Evolutionary conservation across 1,140 invertebrate species (phyloP), one percentile per base, ranked within the genome.

Genomic region (Drosophila bocqueti): DNA sequence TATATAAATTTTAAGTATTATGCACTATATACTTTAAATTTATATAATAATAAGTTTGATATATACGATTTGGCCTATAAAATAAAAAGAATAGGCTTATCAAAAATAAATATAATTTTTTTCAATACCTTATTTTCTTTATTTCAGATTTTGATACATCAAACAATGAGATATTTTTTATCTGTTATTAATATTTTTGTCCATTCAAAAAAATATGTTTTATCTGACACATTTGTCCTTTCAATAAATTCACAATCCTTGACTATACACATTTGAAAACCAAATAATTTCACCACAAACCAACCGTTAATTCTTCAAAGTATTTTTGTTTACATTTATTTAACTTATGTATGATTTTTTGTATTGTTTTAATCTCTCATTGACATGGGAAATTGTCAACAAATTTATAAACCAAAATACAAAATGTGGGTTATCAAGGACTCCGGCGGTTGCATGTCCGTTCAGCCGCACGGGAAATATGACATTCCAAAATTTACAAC

Each of bases 401-500:
- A 18, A 58, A 21, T 58, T 21, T 58, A 11, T 57, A 50, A 45
- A 15, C 18, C 26, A 31, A 31, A 45, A 60, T 21, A 31, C 18
- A 24, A 18, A 40, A 52, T 26, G 16, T 61, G 15, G 16, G 29
- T 11, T 49, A 34, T 49, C 18, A 43, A n/a, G 15, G 1, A 24
- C 2, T 24, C 4, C 18, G 13, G 15, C 18, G 31, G 21, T 29
- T 43, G 34, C 47, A 26, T 21, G 21, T 21, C 24, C n/a, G 13
- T 13, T 42, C n/a, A 29, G 24, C 16, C 36, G 6, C 9, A 34
- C 16, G 36, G 31, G 36, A 43, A 81, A 64, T 76, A 76, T 50
- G 57, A 42, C 66, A 83, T 79, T 83, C 43, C 66, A 73, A 45
- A 24, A 15, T 69, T 62, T 54, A 65, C 34, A 80, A 34, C 60